Conservation (phyloP, 2,797 vertebrate species). For the Euphonia xanthogaster region DNA sequence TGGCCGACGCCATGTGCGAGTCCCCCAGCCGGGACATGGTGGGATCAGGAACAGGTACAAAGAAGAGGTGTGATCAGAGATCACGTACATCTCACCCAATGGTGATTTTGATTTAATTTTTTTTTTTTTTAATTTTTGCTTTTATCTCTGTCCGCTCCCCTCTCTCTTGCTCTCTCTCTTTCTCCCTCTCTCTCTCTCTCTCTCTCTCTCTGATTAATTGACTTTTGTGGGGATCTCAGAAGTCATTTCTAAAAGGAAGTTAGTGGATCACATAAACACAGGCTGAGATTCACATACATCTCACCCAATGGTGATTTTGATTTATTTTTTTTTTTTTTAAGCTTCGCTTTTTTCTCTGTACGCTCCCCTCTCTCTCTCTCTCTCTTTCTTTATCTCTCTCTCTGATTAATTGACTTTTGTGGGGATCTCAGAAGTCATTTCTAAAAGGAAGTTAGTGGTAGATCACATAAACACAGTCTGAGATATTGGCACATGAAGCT, state of each 20-base stretch:
- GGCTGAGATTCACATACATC: slow-evolving; percentile 49
- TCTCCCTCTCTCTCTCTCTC: neutral
- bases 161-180: neutral
- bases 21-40: slow-evolving; percentile 92
- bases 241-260: neutral
- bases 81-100: slow-evolving; percentile 71
- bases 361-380: neutral
- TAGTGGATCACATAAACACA: neutral
- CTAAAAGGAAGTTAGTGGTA: neutral
- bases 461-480: neutral
- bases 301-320: slow-evolving; percentile 73
- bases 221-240: neutral
- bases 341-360: neutral
- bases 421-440: neutral
- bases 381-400: neutral
- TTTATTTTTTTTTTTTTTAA: neutral
- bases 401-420: no score
- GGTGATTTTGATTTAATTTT: slow-evolving; percentile 60
- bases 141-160: neutral
- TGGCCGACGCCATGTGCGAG: slow-evolving; percentile 97
- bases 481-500: neutral
- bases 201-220: neutral
- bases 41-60: slow-evolving; percentile 92
- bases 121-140: neutral
- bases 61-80: slow-evolving; percentile 76